A percentile compares a stretch with the other conserved stretches of the same genome.
These are phyloP conservation scores for Drosophila watanabei DNA, from an alignment of 1,140 invertebrate species.

Conservation along the genomic window DNA sequence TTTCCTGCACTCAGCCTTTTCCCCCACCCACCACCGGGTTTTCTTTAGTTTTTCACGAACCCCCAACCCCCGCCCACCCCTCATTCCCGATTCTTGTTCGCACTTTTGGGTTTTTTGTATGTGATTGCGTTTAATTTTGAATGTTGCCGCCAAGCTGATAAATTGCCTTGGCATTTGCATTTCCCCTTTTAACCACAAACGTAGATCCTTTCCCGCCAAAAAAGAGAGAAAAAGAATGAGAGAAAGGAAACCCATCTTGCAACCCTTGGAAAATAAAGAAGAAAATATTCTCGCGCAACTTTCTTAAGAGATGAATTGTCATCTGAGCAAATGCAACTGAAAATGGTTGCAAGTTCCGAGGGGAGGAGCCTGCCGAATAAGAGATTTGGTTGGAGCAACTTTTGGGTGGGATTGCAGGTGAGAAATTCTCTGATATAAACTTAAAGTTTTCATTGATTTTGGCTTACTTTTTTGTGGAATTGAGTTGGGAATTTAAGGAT, in stretches of 20 bases:
- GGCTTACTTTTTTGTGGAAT: slow-evolving; percentile 10
- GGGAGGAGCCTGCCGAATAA: background rate
- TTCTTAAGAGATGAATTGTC: slow-evolving; percentile 53
- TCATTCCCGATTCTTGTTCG: slow-evolving; percentile 33
- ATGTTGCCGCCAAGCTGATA: slow-evolving; percentile 64
- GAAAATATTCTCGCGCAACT: slow-evolving; percentile 33
- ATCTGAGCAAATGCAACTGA: slow-evolving; percentile 43
- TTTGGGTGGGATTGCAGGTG: slow-evolving; percentile 25
- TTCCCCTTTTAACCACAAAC: slow-evolving; percentile 31
- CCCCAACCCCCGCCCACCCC: background rate
- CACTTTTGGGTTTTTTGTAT: slow-evolving; percentile 49
- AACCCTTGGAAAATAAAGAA: slow-evolving; percentile 9
- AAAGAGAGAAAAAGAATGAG: background rate
- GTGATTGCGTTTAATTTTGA: slow-evolving; percentile 77
- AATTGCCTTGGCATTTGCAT: slow-evolving; percentile 67
- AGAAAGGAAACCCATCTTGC: slow-evolving; percentile 4
- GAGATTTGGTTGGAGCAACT: slow-evolving; percentile 7
- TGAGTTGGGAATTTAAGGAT: background rate
- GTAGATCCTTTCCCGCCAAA: background rate
- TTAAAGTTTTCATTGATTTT: slow-evolving; percentile 36
- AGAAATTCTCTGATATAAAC: slow-evolving; percentile 8
- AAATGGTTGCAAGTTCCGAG: slow-evolving; percentile 17
- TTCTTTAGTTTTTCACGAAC: slow-evolving; percentile 18
- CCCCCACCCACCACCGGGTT: slow-evolving; percentile 3
- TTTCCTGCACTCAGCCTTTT: slow-evolving; percentile 36